Evolutionary conservation across 1,140 invertebrate genomes (phyloP), one percentile per base, ranked within the genome.

Genomic region (Bombus confusus): DNA sequence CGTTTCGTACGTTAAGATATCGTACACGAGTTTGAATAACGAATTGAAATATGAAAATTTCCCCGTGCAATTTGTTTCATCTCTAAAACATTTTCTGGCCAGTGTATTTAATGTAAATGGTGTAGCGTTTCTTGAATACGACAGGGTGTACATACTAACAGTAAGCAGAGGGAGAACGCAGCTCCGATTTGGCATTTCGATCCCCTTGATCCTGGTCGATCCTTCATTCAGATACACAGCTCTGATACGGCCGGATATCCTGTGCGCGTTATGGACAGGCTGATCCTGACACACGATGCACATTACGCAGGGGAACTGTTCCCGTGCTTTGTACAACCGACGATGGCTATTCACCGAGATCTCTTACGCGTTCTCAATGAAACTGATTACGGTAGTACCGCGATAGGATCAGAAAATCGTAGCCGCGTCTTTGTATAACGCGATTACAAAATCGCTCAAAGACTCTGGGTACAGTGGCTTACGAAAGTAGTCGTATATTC

Each of bases 141-240:
- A 31, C n/a, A 41, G 62, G 52, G n/a, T 73, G 28, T 62, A 62
- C 28, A 13, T 62, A n/a, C 28, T n/a, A 25, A 72, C 69, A 73
- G 68, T 28, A 39, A 52, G 74, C 37, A 12, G 25, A 41, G 66
- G 52, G 71, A 76, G 80, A 82, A 31, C 80, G 37, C 81, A 47
- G 74, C 81, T 62, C 82, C 82, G 87, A 90, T 88, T 90, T 83
- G 78, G 89, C 78, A 83, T 90, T 90, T 84, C 74, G 79, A 90
- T 90, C 88, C 83, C 80, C 89, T 88, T 90, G 89, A 90, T 90
- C 89, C 89, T 71, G 68, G 71, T 69, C 89, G 86, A 90, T 90
- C 86, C 88, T 90, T 90, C 89, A 90, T 90, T 90, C 88, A 66
- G 89, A 90, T 90, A 90, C 89, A 89, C 89, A 90, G 88, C 86